A percentile compares a stretch with the other conserved stretches of the same genome.
phyloP scores from a whole-genome alignment of 2,888 invertebrate genomes.

The Perizoma flavofasciatum region DNA sequence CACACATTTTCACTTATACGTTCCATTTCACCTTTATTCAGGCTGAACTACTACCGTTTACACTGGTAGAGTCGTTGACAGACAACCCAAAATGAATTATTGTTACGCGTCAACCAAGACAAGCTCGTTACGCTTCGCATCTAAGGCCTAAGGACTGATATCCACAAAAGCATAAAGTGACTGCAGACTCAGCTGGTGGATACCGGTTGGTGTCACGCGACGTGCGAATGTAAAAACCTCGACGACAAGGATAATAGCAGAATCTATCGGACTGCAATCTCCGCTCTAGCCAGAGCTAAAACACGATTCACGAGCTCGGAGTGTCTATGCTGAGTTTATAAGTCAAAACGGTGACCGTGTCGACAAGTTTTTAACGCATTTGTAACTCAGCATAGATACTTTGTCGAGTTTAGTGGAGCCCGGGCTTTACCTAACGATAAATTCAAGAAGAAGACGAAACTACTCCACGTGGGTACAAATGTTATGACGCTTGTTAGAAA shows the following conservation, averaged over 20 bases:
- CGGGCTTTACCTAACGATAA: conserved; percentile 36
- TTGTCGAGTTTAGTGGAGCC: conserved; percentile 6
- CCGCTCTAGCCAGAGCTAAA: neutral
- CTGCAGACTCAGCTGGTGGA: no score
- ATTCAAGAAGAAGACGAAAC: conserved; percentile 45
- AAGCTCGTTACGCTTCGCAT: conserved; percentile 45
- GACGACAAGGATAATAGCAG: neutral
- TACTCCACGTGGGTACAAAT: conserved; percentile 36
- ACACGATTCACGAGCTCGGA: no score
- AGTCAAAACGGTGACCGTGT: no score
- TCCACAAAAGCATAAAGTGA: conserved; percentile 16
- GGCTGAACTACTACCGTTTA: conserved; percentile 28
- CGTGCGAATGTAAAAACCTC: no score
- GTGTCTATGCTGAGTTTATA: no score
- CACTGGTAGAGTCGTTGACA: conserved; percentile 46
- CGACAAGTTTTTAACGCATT: no score
- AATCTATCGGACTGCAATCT: neutral
- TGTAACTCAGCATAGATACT: no score
- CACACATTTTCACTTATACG: neutral
- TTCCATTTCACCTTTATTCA: conserved; percentile 5
- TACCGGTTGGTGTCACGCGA: no score
- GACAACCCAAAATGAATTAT: conserved; percentile 48
- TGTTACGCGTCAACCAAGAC: conserved; percentile 47
- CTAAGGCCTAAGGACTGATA: conserved; percentile 21
- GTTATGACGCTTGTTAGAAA: conserved; percentile 39